Base-by-base conservation (phyloP, 2,888 invertebrate species). In the Agonopterix alstromeriana region DNA sequence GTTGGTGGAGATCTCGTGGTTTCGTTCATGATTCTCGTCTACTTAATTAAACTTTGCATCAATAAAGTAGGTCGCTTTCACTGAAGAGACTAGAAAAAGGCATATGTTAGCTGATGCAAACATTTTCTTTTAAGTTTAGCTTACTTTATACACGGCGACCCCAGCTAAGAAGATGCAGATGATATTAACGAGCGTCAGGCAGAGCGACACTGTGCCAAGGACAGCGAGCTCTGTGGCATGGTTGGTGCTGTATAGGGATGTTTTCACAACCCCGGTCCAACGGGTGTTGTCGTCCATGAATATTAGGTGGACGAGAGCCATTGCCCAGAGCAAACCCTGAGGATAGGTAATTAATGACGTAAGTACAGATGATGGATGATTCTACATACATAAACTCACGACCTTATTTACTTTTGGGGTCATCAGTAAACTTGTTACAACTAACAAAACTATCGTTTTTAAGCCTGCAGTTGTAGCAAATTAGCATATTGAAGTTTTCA, bases 151-250 rank as follows among this genome's bases (percentile, higher is more conserved):
- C 36, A 94, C 91, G n/a, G 92, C 58, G 35, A 94, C 90, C 14
- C 93, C 94, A 67, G 93, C 90, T 0, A 92, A 55, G 63, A 94
- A 93, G 53, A 95, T 94, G 70, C 94, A 94, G 42, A 92, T 64
- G 48, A 95, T 93, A 69, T 95, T 95, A 43, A 94, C 88, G 1
- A 95, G 78, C 0, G 94, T 94, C 10, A 95, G 79, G 46, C 92
- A 90, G 49, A 95, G 90, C 49, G 94, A 95, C 10, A 94, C 88
- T 0, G 89, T 84, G 1, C 94, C 95, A 35, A 94, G 73, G 7
- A 91, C 67, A 0, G 91, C 90, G 43, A 93, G 81, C 65, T 95
- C 94, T 0, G 82, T 67, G 0, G 91, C 89, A 57, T 90, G 89
- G 67, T 92, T 83, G 36, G 88, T 75, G n/a, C 91, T 92, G 74